phyloP scores from a whole-genome alignment of 2,797 vertebrate species.

The Sebastes trivittatus region DNA sequence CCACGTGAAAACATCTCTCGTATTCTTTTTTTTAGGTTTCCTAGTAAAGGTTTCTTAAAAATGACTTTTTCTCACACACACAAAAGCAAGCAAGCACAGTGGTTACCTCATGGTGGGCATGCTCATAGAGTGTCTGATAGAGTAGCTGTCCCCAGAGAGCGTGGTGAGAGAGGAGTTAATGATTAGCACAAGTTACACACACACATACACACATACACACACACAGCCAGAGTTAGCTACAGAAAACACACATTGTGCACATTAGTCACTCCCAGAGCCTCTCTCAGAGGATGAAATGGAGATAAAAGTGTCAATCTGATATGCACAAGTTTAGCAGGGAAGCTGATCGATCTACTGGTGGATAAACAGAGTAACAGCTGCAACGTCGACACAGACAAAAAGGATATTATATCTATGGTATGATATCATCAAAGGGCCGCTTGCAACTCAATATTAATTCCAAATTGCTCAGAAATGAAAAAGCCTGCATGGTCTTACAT shows the following conservation, averaged over 20 bases:
- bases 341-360: not conserved
- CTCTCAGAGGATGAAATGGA: not conserved
- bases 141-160: conserved; percentile 90
- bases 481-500: not conserved
- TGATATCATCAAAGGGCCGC: not conserved
- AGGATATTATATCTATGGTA: not conserved
- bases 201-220: conserved; percentile 6
- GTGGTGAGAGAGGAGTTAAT: conserved; percentile 77
- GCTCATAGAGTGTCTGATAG: conserved; percentile 96
- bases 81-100: not conserved
- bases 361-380: not conserved
- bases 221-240: not conserved
- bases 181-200: conserved; percentile 63
- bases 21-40: not conserved
- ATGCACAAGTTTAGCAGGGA: not conserved
- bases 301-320: not conserved
- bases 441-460: not conserved
- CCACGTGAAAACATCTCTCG: not conserved
- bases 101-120: conserved; percentile 99
- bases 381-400: not conserved
- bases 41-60: not conserved
- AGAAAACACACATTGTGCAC: not conserved
- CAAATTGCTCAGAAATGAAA: not conserved
- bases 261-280: not conserved
- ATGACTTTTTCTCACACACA: not conserved